Evolutionary conservation across 2,113 vertebrate species (phyloP).

Genomic region (Ciconia boyciana): DNA sequence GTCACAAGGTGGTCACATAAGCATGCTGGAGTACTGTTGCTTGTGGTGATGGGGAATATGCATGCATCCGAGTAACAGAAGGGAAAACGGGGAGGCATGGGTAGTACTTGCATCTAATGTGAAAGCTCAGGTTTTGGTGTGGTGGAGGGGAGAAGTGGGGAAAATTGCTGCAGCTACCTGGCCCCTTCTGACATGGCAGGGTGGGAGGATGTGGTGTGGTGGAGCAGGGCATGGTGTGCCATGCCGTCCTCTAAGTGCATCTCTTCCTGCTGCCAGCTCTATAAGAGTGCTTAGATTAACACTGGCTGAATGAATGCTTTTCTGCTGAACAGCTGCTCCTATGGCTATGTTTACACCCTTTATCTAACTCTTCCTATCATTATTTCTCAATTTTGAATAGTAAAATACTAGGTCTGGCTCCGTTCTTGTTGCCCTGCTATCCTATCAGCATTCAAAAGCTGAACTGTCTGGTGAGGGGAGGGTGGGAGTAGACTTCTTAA

Average conservation of each 20-base stretch:
- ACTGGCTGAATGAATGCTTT: background rate
- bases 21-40: background rate
- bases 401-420: background rate
- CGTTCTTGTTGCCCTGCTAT: background rate
- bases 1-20: background rate
- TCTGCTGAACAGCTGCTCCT: background rate
- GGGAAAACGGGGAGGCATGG: background rate
- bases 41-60: background rate
- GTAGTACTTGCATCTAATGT: background rate
- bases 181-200: background rate
- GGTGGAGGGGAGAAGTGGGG: background rate
- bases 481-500: background rate
- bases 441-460: background rate
- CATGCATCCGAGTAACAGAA: background rate
- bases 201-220: background rate
- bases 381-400: background rate
- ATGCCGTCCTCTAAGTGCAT: background rate
- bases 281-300: background rate
- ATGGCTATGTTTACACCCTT: background rate
- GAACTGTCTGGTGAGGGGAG: background rate
- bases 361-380: background rate
- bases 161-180: background rate
- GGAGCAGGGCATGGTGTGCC: background rate
- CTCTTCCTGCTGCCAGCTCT: background rate
- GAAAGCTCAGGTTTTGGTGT: background rate